A percentile compares a stretch with the other conserved stretches of the same genome.
These are phyloP conservation scores for Cylindroiulus punctatus DNA, from an alignment of 2,888 invertebrate genomes.

Conservation along the genomic window DNA sequence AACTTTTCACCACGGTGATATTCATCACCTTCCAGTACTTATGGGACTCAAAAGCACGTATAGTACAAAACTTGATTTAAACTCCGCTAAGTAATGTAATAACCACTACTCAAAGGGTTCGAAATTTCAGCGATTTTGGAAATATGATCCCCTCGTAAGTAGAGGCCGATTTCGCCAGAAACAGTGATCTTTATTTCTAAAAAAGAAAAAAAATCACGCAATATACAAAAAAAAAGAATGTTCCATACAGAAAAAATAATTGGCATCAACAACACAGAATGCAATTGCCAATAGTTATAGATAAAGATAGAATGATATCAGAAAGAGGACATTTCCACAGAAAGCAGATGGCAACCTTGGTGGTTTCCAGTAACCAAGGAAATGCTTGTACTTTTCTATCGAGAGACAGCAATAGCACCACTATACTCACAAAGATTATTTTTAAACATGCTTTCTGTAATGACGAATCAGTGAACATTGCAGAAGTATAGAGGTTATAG, in stretches of 20 bases:
- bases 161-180: conserved; percentile 47
- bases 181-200: conserved; percentile 49
- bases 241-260: not conserved
- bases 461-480: too few species aligned
- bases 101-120: conserved; percentile 47
- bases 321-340: not conserved
- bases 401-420: too few species aligned
- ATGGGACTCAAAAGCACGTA: conserved; percentile 28
- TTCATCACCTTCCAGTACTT: not conserved
- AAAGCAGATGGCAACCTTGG: not conserved
- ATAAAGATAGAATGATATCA: not conserved
- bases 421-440: too few species aligned
- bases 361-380: not conserved
- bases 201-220: conserved; percentile 34
- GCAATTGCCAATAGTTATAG: conserved; percentile 5
- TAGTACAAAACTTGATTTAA: not conserved
- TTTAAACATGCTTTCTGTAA: too few species aligned
- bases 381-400: not conserved
- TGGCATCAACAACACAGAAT: conserved; percentile 1
- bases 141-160: conserved; percentile 29
- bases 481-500: too few species aligned
- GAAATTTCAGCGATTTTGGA: conserved; percentile 37
- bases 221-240: conserved; percentile 18
- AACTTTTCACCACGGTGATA: conserved; percentile 5
- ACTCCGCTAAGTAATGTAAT: not conserved